These are phyloP conservation scores for Catharus bicknelli DNA, from an alignment of 2,113 vertebrate genomes.

Conservation along the genomic window DNA sequence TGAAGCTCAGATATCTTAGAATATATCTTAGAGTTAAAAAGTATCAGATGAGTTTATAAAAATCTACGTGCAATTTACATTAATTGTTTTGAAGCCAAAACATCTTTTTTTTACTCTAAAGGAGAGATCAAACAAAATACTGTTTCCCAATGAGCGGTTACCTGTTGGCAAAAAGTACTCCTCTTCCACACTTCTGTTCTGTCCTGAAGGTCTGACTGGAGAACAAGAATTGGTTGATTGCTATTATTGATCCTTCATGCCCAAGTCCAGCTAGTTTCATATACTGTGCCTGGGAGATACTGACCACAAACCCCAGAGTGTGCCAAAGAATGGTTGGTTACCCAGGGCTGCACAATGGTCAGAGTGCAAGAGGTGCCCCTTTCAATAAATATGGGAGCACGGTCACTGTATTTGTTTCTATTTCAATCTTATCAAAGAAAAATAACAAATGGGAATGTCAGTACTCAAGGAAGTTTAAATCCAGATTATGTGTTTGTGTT, in stretches of 20 bases:
- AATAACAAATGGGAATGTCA: neutral
- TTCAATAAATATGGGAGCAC: neutral
- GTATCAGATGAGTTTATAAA: neutral
- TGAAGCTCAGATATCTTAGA: neutral
- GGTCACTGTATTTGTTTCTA: neutral
- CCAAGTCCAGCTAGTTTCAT: neutral
- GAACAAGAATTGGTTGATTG: neutral
- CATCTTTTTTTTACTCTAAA: neutral
- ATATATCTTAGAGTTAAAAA: neutral
- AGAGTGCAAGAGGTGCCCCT: neutral
- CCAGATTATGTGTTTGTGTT: neutral
- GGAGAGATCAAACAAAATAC: neutral
- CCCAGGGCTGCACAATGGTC: neutral
- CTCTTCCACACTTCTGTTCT: conserved; percentile 16
- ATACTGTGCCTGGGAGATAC: neutral
- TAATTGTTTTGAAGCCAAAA: neutral
- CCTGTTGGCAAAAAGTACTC: conserved; percentile 11
- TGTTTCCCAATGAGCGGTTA: neutral
- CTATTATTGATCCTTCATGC: neutral
- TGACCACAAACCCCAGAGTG: neutral
- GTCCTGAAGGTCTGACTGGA: conserved; percentile 9
- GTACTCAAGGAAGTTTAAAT: neutral
- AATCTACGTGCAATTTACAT: neutral
- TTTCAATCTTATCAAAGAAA: neutral
- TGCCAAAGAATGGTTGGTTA: neutral